phyloP scores from a whole-genome alignment of 2,797 vertebrate species.

The Denticeps clupeoides region DNA sequence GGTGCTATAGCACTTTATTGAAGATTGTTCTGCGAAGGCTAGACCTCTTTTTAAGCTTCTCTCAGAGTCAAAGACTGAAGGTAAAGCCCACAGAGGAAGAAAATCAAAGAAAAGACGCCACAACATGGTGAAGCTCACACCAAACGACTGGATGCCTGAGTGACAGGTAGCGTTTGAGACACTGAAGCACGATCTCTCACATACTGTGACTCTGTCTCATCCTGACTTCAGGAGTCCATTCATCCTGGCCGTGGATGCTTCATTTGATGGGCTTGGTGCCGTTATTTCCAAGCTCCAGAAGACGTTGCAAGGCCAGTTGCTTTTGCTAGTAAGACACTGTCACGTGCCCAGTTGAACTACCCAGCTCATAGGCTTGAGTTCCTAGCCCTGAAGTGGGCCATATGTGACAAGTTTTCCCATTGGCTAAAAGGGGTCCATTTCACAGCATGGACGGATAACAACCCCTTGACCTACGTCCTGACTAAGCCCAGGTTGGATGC shows the following conservation, averaged over 20 bases:
- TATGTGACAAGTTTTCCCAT: slow-evolving; percentile 1
- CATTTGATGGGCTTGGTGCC: slow-evolving; percentile 3
- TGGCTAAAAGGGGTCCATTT: background rate
- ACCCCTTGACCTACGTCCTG: slow-evolving; percentile 1
- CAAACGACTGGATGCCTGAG: too few relatives aligned
- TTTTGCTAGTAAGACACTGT: background rate
- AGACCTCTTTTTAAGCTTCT: too few relatives aligned
- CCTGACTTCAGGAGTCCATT: slow-evolving; percentile 6
- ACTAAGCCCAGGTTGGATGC: slow-evolving; percentile 3
- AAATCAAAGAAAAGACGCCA: too few relatives aligned
- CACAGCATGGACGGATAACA: background rate
- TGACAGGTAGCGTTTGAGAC: too few relatives aligned
- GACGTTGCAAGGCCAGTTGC: background rate
- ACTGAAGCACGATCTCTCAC: too few relatives aligned
- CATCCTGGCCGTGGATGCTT: slow-evolving; percentile 6
- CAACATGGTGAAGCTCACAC: too few relatives aligned
- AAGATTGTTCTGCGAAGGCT: too few relatives aligned
- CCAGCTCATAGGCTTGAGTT: background rate
- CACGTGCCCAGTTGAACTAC: background rate
- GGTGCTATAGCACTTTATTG: background rate
- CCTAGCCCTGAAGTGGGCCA: background rate
- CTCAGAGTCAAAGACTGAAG: too few relatives aligned
- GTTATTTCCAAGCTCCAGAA: slow-evolving; percentile 4
- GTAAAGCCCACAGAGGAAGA: too few relatives aligned
- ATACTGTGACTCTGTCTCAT: background rate